Evolutionary conservation across 2,888 invertebrate genomes (phyloP).

Genomic region (Drosophila neutralis): DNA sequence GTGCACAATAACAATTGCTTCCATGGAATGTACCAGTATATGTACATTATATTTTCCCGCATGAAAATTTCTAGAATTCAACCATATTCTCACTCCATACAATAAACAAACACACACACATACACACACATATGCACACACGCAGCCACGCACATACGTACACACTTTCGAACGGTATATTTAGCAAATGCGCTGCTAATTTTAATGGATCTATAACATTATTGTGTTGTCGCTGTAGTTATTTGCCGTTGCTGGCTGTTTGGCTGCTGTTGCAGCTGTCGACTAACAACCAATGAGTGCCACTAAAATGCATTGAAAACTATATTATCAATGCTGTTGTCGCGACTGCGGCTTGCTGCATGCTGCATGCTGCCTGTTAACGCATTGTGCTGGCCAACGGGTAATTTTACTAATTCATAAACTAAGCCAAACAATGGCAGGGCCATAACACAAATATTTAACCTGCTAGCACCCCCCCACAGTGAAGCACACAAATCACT

Average conservation of each 20-base stretch:
- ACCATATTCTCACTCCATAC: background rate
- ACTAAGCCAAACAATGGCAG: conserved; percentile 61
- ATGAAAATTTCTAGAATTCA: conserved; percentile 2
- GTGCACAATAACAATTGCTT: conserved; percentile 2
- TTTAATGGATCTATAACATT: conserved; percentile 62
- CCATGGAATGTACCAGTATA: background rate
- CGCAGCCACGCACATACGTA: background rate
- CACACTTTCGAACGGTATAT: conserved; percentile 37
- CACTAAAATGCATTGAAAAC: conserved; percentile 54
- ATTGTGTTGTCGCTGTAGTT: conserved; percentile 40
- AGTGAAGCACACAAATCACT: conserved; percentile 18
- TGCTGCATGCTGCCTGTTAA: conserved; percentile 4
- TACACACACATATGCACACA: background rate
- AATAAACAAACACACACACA: background rate
- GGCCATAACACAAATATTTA: conserved; percentile 65
- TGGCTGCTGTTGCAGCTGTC: conserved; percentile 67
- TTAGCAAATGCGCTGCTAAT: conserved; percentile 63
- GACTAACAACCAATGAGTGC: conserved; percentile 35
- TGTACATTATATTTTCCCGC: conserved; percentile 9
- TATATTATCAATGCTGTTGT: conserved; percentile 53
- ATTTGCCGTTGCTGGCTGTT: conserved; percentile 18
- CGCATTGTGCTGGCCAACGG: conserved; percentile 18
- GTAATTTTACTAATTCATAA: conserved; percentile 78
- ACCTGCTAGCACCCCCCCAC: conserved; percentile 3
- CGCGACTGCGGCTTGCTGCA: conserved; percentile 13